Evolutionary conservation across 1,140 invertebrate species (phyloP).

Genomic region (Drosophila subpulchrella): DNA sequence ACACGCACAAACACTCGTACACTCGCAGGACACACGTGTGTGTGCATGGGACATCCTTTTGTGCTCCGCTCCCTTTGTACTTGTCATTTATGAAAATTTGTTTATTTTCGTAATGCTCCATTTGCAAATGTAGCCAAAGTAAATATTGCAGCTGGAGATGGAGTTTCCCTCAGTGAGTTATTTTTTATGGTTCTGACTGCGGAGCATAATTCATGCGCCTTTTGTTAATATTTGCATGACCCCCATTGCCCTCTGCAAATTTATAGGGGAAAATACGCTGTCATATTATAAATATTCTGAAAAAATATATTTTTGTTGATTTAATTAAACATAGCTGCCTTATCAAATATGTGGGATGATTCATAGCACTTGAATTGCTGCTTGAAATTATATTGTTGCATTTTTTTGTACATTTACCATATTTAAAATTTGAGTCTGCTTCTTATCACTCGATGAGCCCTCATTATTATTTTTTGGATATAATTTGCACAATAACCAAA

Average conservation of each 20-base stretch:
- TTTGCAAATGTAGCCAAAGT: slow-evolving; percentile 84
- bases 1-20: slow-evolving; percentile 13
- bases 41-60: slow-evolving; percentile 61
- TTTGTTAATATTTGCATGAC: slow-evolving; percentile 58
- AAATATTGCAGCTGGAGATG: slow-evolving; percentile 71
- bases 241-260: slow-evolving; percentile 15
- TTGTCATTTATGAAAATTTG: slow-evolving; percentile 84
- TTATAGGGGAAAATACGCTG: slow-evolving; percentile 18
- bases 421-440: not conserved
- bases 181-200: slow-evolving; percentile 66
- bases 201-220: slow-evolving; percentile 69
- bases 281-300: slow-evolving; percentile 1
- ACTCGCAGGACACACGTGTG: slow-evolving; percentile 8
- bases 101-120: slow-evolving; percentile 84
- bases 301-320: slow-evolving; percentile 9
- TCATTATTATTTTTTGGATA: not conserved
- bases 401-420: not conserved
- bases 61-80: slow-evolving; percentile 67
- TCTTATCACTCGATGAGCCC: not conserved
- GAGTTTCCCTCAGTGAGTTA: slow-evolving; percentile 12
- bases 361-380: not conserved
- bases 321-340: slow-evolving; percentile 28
- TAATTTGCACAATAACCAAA: not conserved
- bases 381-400: not conserved
- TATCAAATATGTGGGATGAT: not conserved